Conservation (phyloP, 2,888 invertebrate species). For the Epistrophe eligans region DNA sequence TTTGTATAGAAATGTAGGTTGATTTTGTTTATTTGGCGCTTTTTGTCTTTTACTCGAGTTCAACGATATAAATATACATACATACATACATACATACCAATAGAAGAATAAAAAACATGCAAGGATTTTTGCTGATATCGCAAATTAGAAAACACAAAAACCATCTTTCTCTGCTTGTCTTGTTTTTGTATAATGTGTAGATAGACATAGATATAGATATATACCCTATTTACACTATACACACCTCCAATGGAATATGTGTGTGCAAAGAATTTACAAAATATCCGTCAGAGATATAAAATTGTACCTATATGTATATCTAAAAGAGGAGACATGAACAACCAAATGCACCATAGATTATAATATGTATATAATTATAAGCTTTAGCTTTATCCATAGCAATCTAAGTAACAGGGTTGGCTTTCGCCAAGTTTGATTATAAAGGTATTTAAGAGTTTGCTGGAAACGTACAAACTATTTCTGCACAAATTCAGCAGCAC, state of each 20-base stretch:
- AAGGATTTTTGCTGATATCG: conserved; percentile 72
- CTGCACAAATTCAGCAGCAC: too few relatives aligned
- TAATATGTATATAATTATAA: background rate
- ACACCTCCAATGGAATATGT: conserved; percentile 38
- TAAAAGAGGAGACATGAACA: conserved; percentile 44
- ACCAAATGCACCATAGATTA: conserved; percentile 39
- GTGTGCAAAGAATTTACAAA: conserved; percentile 72
- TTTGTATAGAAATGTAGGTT: conserved; percentile 9
- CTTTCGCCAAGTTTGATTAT: background rate
- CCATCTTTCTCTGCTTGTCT: conserved; percentile 28
- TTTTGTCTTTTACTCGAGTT: conserved; percentile 68
- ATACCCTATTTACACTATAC: background rate
- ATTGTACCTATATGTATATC: background rate
- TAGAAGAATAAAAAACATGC: conserved; percentile 16
- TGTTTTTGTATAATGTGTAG: background rate
- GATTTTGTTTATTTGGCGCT: conserved; percentile 56
- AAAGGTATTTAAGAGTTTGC: too few relatives aligned
- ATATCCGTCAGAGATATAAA: conserved; percentile 67
- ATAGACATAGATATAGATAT: background rate
- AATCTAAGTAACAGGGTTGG: conserved; percentile 1
- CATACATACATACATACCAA: too few relatives aligned
- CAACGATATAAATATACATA: conserved; percentile 18
- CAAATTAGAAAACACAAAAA: conserved; percentile 72
- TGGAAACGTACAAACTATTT: too few relatives aligned
- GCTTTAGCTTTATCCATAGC: conserved; percentile 14